Base-by-base conservation (phyloP, 2,888 invertebrate species). In the Endotricha flammealis region DNA sequence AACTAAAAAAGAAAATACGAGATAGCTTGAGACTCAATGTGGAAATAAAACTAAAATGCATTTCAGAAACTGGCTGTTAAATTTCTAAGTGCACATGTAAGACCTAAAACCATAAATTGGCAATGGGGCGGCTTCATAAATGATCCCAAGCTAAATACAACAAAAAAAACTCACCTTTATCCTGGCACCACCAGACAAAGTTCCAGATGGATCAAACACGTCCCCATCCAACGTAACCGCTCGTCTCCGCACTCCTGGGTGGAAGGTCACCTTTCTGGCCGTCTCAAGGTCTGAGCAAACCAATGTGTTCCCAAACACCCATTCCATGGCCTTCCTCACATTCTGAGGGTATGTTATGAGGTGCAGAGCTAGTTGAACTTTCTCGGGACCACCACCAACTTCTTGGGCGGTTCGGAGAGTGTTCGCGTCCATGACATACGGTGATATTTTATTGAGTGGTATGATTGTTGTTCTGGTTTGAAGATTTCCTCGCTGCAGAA, bases 221-320 rank as follows among this genome's bases (percentile, higher is more conserved):
- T 99, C 98, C 0, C 99, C 99, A 49, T 95, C 96, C 3, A 96
- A 74, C 1, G 99, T 98, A 12, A 99, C 95, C 60, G 91, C 90
- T 44, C 91, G 91, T 22, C 88, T 89, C 50, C 85, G 81, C 39
- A 95, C 90, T 30, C 81, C 74, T 7, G 88, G 88, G 73, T 96
- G 90, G 76, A 93, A 97, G 3, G 95, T 92, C 2, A 98, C 91
- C 73, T 90, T 89, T 68, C 91, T 92, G 14, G 98, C 98, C 13
- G 90, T 85, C 24, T 93, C 90, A 79, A 96, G 90, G 67, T 95
- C 92, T 36, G 89, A 88, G 64, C 97, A 97, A 42, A 99, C 90
- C 48, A 99, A 92, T 29, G 92, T 90, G 54, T 88, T 86, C 1
- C 98, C 98, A 77, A 98, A 97, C 48, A 96, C 92, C 89, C 91